Evolutionary conservation across 2,888 invertebrate genomes (phyloP), one percentile per base, ranked within the genome.

Genomic region (Drosophila hawaiiensis): DNA sequence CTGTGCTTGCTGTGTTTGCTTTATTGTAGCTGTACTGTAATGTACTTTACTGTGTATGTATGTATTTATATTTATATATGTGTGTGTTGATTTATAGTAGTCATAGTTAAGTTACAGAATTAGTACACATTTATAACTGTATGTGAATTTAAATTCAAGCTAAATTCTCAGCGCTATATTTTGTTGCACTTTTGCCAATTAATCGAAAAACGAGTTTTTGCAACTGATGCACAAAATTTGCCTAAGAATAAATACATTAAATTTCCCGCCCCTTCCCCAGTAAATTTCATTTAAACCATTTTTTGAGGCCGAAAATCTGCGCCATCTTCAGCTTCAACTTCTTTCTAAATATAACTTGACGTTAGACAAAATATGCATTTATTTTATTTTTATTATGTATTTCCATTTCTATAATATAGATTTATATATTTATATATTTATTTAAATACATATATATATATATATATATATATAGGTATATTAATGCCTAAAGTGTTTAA

Each of bases 351-450:
- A 84, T 80, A 82, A 85, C 86, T 79, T 76, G 83, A 83, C 83
- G 88, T 88, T 85, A 85, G 83, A 88, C 84, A 88, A 85, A 85
- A 85, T 85, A 85, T 85, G 72, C 75, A 68, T 82, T 86, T 79
- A 7, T 41, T 68, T 68, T 65, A 35, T 35, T 47, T 39, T 19
- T 12, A 56, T 39, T 53, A 52, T 50, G 50, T 56, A 68, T 73
- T 73, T 71, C 67, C 71, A 58, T 76, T 78, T 81, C 55, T 77
- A 77, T 77, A 78, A 78, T 73, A 69, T 78, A 70, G 49, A 66
- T 68, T 35, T 64, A 61, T 64, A 29, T 60, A 43, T 29, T 6
- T 64, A 43, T 71, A 43, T 63, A 71, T 64, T 16, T 70, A 52
- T 78, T 59, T 60, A 58, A 74, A 43, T 22, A 41, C 64, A 53